Percentiles rank a stretch among this genome's conserved stretches.
These are phyloP conservation scores for Hyphantria cunea DNA, from an alignment of 1,140 invertebrate genomes.

Conservation along the genomic window DNA sequence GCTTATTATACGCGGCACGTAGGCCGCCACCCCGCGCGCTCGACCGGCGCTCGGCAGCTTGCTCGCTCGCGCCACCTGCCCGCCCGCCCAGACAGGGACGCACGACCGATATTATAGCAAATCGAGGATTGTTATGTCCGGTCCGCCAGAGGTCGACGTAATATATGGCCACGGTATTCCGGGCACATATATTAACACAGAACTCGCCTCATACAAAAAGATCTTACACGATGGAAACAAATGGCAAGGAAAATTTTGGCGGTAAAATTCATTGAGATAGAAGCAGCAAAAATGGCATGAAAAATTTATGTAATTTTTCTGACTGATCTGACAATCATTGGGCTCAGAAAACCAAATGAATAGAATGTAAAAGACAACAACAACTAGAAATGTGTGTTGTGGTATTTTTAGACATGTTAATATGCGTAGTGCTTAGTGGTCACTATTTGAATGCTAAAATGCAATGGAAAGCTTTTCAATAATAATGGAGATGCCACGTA, in stretches of 20 bases:
- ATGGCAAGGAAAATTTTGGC: constrained; percentile 82
- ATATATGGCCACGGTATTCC: constrained; percentile 82
- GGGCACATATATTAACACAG: constrained; percentile 82
- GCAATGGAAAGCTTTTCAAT: constrained; percentile 19
- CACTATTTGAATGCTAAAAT: too few species aligned
- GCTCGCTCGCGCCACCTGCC: constrained; percentile 53
- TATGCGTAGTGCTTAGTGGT: too few species aligned
- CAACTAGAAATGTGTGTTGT: too few species aligned
- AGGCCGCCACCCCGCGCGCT: constrained; percentile 60
- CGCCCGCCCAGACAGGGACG: constrained; percentile 57
- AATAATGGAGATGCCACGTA: constrained; percentile 28
- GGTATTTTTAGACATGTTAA: too few species aligned
- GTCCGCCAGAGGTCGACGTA: constrained; percentile 80
- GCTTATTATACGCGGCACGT: constrained; percentile 83
- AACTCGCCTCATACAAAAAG: constrained; percentile 82
- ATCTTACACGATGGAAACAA: constrained; percentile 81
- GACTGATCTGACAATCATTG: constrained; percentile 40
- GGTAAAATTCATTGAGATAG: constrained; percentile 77
- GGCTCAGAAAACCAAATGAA: constrained; percentile 8
- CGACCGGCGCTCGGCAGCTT: constrained; percentile 43
- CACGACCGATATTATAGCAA: constrained; percentile 80
- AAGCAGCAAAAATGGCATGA: constrained; percentile 65
- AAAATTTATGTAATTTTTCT: constrained; percentile 73
- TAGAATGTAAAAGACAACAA: neutral
- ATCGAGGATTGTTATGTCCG: constrained; percentile 82